Base-by-base conservation (phyloP, 2,113 vertebrate genomes). In the Oncorhynchus masou region DNA sequence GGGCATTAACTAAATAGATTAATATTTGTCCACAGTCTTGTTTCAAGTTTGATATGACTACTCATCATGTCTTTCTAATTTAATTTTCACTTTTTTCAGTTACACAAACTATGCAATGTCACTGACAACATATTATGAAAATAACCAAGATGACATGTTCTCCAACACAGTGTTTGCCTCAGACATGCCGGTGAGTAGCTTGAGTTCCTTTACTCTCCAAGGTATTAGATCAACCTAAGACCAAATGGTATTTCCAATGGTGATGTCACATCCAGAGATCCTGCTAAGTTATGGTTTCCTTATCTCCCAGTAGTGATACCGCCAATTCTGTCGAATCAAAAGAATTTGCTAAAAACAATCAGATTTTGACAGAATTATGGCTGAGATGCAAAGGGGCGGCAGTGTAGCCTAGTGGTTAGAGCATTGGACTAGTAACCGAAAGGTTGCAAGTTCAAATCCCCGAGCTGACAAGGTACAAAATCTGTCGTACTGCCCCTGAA, bases 161-260 rank as follows among this genome's bases (percentile, higher is more conserved):
- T 65, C 70, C 71, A 70, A 74, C 54, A 24, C 70, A 0, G 27
- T 74, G 45, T 87, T 81, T 74, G 74, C 85, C 12, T 83, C 83
- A n/a, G 81, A 85, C 2, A 0, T 87, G 45, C 70, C 39, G 2
- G 85, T 87, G 29, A 81, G 81, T 62, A 49, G 68, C 24, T 60
- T n/a, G 7, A 54, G 39, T 45, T 45, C 39, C 9, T 45, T 45
- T 45, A 45, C 39, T 45, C 39, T 45, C 9, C 39, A 45, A 45
- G 39, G 39, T 45, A 45, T 45, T 11, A 45, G 9, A 45, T 45
- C 39, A 45, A 39, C 34, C 34, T 39, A 39, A 39, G 8, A 39
- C 39, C 39, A 39, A 39, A 11, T 9, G 39, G 8, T 45, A 45
- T 45, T 45, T 45, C 39, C 9, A 45, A 45, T 45, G 39, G 39